These are phyloP conservation scores for Echinops telfairi DNA, from an alignment of 2,113 vertebrate genomes.

Conservation along the genomic window DNA sequence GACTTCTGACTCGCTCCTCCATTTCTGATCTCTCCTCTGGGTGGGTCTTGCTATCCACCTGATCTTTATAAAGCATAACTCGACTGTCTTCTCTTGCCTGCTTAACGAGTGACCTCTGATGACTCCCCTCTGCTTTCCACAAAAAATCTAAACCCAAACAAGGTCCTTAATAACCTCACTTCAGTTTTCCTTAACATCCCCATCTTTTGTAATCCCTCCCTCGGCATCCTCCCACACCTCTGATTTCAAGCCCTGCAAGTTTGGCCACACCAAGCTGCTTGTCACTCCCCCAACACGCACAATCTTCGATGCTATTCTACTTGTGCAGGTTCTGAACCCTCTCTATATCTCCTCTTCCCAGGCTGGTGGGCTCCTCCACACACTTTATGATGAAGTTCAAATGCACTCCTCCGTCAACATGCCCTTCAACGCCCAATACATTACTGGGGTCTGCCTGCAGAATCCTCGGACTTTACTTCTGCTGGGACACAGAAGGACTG, in stretches of 20 bases:
- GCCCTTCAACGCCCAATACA: neutral
- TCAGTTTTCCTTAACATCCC: neutral
- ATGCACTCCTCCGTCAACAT: neutral
- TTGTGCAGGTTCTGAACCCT: neutral
- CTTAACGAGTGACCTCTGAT: neutral
- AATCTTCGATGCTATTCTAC: neutral
- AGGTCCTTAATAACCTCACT: neutral
- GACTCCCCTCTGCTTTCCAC: neutral
- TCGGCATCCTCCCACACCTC: neutral
- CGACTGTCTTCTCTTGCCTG: conserved; percentile 22
- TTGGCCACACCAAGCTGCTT: neutral
- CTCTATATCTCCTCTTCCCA: conserved; percentile 46
- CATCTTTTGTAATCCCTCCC: neutral
- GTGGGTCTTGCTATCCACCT: neutral
- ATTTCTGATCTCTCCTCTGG: neutral
- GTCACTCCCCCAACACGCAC: neutral
- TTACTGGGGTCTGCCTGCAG: neutral
- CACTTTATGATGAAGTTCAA: conserved; percentile 24
- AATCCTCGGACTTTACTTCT: neutral
- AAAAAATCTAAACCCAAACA: conserved; percentile 35
- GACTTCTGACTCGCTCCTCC: conserved; percentile 2
- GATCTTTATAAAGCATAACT: conserved; percentile 34
- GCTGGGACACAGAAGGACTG: neutral
- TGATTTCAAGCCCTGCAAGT: neutral
- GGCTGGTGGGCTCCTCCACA: neutral